phyloP scores from a whole-genome alignment of 2,888 invertebrate species.

The Epirrita christyi region DNA sequence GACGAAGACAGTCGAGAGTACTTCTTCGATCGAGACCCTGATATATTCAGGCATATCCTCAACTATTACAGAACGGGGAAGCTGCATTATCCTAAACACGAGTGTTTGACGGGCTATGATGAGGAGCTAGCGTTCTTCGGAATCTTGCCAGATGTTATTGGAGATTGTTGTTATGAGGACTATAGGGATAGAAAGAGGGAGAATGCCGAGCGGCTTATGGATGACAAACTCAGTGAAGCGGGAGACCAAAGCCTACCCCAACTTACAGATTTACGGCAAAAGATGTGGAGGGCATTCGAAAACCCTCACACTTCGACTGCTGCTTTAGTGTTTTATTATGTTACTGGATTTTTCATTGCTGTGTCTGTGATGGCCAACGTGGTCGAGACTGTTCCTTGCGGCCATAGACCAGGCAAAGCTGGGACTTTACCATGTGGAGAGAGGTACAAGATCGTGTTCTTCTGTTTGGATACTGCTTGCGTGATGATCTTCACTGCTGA shows the following conservation, averaged over 20 bases:
- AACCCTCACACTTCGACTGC: slow-evolving; percentile 99
- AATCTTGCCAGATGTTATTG: slow-evolving; percentile 97
- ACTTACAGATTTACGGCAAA: slow-evolving; percentile 94
- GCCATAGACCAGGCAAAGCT: slow-evolving; percentile 93
- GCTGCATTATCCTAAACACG: slow-evolving; percentile 99
- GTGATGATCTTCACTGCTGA: slow-evolving; percentile 99
- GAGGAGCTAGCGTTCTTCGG: slow-evolving; percentile 99
- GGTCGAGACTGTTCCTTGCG: slow-evolving; percentile 98
- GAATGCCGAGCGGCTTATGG: slow-evolving; percentile 98
- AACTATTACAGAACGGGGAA: slow-evolving; percentile 99
- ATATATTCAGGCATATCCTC: slow-evolving; percentile 98
- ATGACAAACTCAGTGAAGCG: slow-evolving; percentile 97
- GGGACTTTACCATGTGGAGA: slow-evolving; percentile 98
- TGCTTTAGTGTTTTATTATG: slow-evolving; percentile 99
- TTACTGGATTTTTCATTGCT: slow-evolving; percentile 99
- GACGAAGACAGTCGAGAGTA: slow-evolving; percentile 99
- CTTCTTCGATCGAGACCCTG: slow-evolving; percentile 99
- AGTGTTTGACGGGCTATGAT: slow-evolving; percentile 99
- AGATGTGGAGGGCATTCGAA: slow-evolving; percentile 99
- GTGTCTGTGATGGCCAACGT: slow-evolving; percentile 99
- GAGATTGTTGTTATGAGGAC: slow-evolving; percentile 99
- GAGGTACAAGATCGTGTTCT: slow-evolving; percentile 98
- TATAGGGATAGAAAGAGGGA: slow-evolving; percentile 99
- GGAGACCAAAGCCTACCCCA: slow-evolving; percentile 95
- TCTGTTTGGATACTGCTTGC: slow-evolving; percentile 99